phyloP scores from a whole-genome alignment of 1,140 invertebrate genomes.

The Macrocentrus cingulum region DNA sequence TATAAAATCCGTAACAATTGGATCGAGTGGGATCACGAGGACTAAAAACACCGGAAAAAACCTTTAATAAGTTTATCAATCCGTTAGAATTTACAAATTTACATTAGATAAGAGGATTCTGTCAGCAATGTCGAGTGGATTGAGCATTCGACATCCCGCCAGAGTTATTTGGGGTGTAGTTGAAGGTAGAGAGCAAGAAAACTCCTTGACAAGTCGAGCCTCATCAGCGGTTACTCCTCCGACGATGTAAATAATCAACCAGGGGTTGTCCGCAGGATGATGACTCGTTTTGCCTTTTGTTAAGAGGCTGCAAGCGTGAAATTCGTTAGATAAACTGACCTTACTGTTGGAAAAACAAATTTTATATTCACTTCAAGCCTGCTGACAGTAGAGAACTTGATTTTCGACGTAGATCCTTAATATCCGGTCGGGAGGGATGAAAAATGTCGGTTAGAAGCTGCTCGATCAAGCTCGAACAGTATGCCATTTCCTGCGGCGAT shows the following conservation, averaged over 20 bases:
- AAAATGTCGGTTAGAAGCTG: constrained; percentile 60
- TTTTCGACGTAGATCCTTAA: constrained; percentile 58
- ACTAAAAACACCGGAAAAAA: neutral
- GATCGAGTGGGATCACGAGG: constrained; percentile 34
- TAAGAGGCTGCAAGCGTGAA: constrained; percentile 45
- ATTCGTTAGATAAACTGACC: constrained; percentile 12
- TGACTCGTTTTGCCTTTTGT: constrained; percentile 47
- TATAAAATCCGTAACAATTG: constrained; percentile 35
- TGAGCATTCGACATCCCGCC: constrained; percentile 48
- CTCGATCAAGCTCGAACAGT: constrained; percentile 59
- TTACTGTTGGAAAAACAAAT: constrained; percentile 2
- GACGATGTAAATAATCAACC: constrained; percentile 63
- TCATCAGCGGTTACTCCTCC: constrained; percentile 66
- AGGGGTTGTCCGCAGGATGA: constrained; percentile 62
- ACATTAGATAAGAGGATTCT: constrained; percentile 42
- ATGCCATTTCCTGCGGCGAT: constrained; percentile 43
- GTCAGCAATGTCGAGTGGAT: constrained; percentile 47
- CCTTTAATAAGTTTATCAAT: constrained; percentile 21
- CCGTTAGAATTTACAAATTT: constrained; percentile 31
- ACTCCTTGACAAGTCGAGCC: constrained; percentile 45
- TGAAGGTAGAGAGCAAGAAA: constrained; percentile 29
- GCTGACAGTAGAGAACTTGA: constrained; percentile 57
- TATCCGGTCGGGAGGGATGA: constrained; percentile 54
- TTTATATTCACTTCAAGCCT: constrained; percentile 48
- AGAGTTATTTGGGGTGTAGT: constrained; percentile 42